A percentile compares a stretch with the other conserved stretches of the same genome.
Evolutionary conservation across 64 coral and sea anemone species (phyloP).

Genomic region (Stichodactyla helianthus): DNA sequence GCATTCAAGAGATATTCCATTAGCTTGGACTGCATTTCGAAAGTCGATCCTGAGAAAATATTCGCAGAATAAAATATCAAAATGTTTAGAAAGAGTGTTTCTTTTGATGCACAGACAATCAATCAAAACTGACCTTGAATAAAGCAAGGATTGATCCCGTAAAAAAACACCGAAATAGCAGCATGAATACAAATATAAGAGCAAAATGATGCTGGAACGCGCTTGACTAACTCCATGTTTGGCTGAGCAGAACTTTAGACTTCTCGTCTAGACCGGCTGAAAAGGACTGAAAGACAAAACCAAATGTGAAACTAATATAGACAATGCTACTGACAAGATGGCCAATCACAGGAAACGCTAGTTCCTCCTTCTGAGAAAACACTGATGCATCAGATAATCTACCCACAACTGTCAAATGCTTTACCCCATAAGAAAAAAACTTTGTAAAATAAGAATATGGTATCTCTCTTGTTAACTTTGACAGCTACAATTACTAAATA

Average conservation of each 20-base stretch:
- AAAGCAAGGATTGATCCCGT: neutral
- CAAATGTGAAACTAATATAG: neutral
- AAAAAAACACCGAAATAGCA: neutral
- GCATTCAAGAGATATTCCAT: neutral
- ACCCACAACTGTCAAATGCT: no score
- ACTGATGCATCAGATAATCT: no score
- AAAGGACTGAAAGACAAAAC: neutral
- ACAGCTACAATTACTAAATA: no score
- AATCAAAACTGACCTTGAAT: neutral
- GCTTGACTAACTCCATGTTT: neutral
- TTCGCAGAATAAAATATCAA: neutral
- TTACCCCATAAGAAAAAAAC: no score
- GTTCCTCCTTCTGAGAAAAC: neutral
- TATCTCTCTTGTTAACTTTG: no score
- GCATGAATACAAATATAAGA: neutral
- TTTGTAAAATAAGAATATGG: no score
- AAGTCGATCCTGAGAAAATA: neutral
- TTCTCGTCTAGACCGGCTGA: neutral
- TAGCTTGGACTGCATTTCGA: neutral
- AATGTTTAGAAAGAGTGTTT: neutral
- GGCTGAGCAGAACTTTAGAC: neutral
- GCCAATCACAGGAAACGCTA: neutral
- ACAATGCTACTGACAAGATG: neutral
- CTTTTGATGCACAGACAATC: neutral
- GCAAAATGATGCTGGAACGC: neutral